Evolutionary conservation across 2,888 invertebrate genomes (phyloP).

Genomic region (Lapara coniferarum): DNA sequence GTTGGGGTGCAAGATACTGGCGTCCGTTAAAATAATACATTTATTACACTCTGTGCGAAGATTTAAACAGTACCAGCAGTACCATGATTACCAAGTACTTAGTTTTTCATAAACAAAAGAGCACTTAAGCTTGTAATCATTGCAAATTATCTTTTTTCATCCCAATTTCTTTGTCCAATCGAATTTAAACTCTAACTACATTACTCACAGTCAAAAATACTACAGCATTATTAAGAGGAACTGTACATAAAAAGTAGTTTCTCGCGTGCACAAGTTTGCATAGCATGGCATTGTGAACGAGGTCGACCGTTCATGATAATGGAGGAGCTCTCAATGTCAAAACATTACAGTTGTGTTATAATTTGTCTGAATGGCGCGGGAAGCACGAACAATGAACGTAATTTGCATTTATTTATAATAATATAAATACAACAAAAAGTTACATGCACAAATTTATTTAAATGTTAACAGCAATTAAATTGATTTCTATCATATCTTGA

Average conservation of each 20-base stretch:
- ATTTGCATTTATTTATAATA: neutral
- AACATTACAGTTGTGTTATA: conserved; percentile 2
- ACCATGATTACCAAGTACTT: neutral
- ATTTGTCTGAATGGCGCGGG: conserved; percentile 8
- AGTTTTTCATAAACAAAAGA: neutral
- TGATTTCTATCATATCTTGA: no score
- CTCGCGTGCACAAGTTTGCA: conserved; percentile 5
- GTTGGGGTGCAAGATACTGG: no score
- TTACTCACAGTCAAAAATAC: neutral
- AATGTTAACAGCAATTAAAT: no score
- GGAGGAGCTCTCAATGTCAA: conserved; percentile 13
- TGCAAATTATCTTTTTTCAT: neutral
- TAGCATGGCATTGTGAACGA: conserved; percentile 25
- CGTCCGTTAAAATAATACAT: no score
- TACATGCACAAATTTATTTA: neutral
- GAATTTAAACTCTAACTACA: neutral
- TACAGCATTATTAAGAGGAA: neutral
- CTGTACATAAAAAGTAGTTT: conserved; percentile 5
- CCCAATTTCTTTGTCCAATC: neutral
- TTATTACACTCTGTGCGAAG: no score
- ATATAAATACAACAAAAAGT: neutral
- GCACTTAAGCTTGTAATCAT: neutral
- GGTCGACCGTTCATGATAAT: conserved; percentile 24
- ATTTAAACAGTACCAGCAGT: neutral
- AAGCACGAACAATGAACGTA: conserved; percentile 4